Percentiles rank a stretch among this genome's conserved stretches.
Conservation (phyloP, 2,113 vertebrate genomes). For the Petrocephalus zakoni region DNA sequence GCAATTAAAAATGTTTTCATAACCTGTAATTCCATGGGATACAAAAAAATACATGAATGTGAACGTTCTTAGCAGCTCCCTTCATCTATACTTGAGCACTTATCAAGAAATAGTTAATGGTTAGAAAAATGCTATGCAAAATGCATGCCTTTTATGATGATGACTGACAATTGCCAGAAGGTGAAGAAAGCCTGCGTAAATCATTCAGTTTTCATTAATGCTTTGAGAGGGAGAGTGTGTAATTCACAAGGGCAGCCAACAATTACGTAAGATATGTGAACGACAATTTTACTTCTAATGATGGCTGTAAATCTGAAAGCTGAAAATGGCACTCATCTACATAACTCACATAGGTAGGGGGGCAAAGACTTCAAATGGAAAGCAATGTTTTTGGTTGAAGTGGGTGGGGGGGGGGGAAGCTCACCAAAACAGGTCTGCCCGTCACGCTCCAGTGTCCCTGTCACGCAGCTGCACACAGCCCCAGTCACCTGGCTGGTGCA, state of each 20-base stretch:
- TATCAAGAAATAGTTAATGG: neutral
- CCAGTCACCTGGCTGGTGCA: slow-evolving; percentile 76
- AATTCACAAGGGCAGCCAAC: neutral
- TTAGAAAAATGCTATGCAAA: neutral
- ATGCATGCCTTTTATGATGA: neutral
- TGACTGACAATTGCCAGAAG: neutral
- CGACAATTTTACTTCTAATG: neutral
- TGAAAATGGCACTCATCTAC: neutral
- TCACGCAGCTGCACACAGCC: slow-evolving; percentile 88
- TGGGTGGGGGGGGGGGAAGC: neutral
- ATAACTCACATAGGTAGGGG: neutral
- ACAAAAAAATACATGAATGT: neutral
- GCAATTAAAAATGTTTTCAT: neutral
- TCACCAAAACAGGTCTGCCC: slow-evolving; percentile 83
- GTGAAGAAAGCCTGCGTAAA: neutral
- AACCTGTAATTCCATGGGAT: neutral
- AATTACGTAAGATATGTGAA: neutral
- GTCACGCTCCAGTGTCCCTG: slow-evolving; percentile 79
- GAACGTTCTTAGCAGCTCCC: neutral
- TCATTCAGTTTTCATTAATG: neutral
- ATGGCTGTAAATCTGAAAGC: neutral
- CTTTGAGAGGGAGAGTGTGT: neutral
- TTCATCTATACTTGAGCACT: neutral
- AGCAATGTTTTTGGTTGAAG: neutral
- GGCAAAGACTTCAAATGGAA: neutral